A percentile compares a stretch with the other conserved stretches of the same genome.
Conservation (phyloP, 2,113 vertebrate genomes). For the Telmatochromis sp. region DNA sequence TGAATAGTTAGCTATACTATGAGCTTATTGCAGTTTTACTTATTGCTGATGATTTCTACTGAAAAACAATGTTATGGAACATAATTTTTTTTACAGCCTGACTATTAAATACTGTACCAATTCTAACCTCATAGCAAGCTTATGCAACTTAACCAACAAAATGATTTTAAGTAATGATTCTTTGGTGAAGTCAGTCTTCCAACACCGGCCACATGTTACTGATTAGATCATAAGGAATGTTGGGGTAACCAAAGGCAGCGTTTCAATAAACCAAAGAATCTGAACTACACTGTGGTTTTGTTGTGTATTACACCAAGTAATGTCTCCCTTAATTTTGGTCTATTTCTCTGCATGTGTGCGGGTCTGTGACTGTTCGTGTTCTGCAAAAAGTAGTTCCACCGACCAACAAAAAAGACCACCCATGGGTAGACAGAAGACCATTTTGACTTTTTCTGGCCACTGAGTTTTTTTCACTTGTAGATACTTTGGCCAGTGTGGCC, state of each 20-base stretch:
- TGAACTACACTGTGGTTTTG: background rate
- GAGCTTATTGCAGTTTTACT: no score
- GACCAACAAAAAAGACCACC: constrained; percentile 44
- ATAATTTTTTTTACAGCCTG: no score
- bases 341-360: background rate
- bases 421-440: constrained; percentile 27
- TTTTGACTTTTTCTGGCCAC: constrained; percentile 30
- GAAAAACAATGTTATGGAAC: no score
- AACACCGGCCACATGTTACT: background rate
- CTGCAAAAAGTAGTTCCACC: background rate
- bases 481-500: constrained; percentile 18
- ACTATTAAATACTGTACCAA: no score
- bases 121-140: no score
- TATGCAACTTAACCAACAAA: no score
- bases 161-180: no score
- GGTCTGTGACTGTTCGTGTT: background rate
- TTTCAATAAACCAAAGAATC: background rate
- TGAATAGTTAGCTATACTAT: no score
- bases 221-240: background rate
- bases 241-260: background rate
- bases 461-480: constrained; percentile 17
- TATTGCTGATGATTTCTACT: no score
- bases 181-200: background rate
- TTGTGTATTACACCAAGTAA: background rate
- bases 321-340: background rate